phyloP scores from a whole-genome alignment of 1,140 invertebrate genomes.

The Zaprionus tsacasi region DNA sequence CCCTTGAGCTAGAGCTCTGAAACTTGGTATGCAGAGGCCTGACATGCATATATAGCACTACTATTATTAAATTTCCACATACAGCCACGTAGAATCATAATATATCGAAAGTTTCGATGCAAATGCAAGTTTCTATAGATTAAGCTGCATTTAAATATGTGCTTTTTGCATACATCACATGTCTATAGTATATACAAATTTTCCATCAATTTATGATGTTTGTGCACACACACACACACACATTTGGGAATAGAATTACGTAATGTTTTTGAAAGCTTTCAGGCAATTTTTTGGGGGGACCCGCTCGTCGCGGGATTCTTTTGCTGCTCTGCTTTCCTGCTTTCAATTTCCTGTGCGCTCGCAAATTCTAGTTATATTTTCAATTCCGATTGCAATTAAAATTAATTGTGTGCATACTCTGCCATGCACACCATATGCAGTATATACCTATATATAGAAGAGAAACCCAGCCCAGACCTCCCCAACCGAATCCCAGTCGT shows the following conservation, averaged over 20 bases:
- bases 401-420: slow-evolving; percentile 68
- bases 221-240: slow-evolving; percentile 15
- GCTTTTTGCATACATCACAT: not conserved
- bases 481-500: not conserved
- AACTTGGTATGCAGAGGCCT: not conserved
- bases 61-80: not conserved
- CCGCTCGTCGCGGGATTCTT: not conserved
- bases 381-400: slow-evolving; percentile 76
- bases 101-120: not conserved
- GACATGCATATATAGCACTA: not conserved
- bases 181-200: slow-evolving; percentile 4
- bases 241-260: slow-evolving; percentile 51
- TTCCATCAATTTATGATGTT: slow-evolving; percentile 42
- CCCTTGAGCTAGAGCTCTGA: not conserved
- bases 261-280: slow-evolving; percentile 34
- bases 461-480: not conserved
- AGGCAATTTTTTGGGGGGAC: not conserved
- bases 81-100: not conserved
- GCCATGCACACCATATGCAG: slow-evolving; percentile 13
- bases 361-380: slow-evolving; percentile 68
- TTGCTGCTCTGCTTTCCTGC: not conserved
- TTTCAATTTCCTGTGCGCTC: slow-evolving; percentile 49
- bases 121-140: not conserved
- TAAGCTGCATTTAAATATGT: not conserved
- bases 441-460: not conserved